These are phyloP conservation scores for Diuraphis noxia DNA, from an alignment of 1,140 invertebrate genomes.

Conservation along the genomic window DNA sequence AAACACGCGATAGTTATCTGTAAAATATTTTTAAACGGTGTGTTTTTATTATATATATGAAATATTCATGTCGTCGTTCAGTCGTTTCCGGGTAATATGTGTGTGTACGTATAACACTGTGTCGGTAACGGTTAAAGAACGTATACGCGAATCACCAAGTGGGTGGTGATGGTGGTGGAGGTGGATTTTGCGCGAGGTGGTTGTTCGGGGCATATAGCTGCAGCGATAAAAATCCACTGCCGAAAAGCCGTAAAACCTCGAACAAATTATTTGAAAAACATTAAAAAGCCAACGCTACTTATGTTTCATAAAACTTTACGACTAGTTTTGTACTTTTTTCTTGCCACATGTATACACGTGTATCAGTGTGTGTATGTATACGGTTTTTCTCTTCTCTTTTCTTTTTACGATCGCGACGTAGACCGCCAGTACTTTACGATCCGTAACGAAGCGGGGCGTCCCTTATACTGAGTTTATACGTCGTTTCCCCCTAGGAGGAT, in stretches of 20 bases:
- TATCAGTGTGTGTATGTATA: neutral
- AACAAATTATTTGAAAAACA: conserved; percentile 52
- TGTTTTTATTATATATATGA: conserved; percentile 10
- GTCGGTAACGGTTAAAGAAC: neutral
- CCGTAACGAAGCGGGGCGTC: conserved; percentile 41
- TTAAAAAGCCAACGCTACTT: conserved; percentile 52
- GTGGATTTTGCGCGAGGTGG: neutral
- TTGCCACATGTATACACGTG: neutral
- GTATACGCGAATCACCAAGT: neutral
- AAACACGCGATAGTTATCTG: conserved; percentile 46
- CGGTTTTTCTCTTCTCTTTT: conserved; percentile 3
- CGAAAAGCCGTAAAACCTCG: conserved; percentile 50
- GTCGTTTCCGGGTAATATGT: neutral
- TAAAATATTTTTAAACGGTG: conserved; percentile 40
- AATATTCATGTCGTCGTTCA: neutral
- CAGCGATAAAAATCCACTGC: conserved; percentile 28
- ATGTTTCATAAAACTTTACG: conserved; percentile 47
- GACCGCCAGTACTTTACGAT: conserved; percentile 47
- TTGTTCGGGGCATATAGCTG: too few species aligned
- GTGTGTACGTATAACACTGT: neutral
- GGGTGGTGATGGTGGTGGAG: neutral
- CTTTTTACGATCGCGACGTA: conserved; percentile 34
- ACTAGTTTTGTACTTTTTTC: conserved; percentile 43
- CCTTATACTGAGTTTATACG: conserved; percentile 36
- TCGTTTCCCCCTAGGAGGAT: conserved; percentile 22